A percentile compares a stretch with the other conserved stretches of the same genome.
These are phyloP conservation scores for Limosa lapponica DNA, from an alignment of 2,797 vertebrate species.

Conservation along the genomic window DNA sequence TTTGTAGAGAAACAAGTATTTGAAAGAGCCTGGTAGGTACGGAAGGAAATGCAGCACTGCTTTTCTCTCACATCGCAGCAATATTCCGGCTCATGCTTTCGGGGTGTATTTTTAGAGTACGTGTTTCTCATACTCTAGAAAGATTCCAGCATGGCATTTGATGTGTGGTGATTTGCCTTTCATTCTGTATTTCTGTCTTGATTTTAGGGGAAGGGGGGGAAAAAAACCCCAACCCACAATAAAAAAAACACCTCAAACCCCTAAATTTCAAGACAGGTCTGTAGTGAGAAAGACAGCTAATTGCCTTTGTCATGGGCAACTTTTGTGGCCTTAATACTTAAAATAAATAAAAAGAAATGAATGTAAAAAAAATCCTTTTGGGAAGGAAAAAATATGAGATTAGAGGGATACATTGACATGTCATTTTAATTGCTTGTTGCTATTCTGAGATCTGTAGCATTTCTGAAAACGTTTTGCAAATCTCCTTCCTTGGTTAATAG, in stretches of 20 bases:
- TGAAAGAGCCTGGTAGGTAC: conserved; percentile 68
- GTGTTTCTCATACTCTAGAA: conserved; percentile 56
- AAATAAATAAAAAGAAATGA: background rate
- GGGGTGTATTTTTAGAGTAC: conserved; percentile 72
- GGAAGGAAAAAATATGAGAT: background rate
- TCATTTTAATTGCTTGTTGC: background rate
- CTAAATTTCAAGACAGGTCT: background rate
- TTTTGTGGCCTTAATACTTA: background rate
- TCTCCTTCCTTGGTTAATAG: background rate
- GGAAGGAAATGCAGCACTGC: conserved; percentile 77
- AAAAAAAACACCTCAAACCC: background rate
- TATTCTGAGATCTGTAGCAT: background rate
- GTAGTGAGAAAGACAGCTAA: background rate
- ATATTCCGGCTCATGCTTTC: conserved; percentile 73
- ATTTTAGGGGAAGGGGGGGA: background rate
- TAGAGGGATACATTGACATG: background rate
- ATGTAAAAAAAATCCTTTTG: background rate
- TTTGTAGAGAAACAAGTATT: conserved; percentile 77
- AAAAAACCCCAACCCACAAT: background rate
- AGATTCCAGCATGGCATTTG: conserved; percentile 29
- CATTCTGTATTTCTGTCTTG: background rate
- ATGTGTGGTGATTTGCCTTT: background rate
- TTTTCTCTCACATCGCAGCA: conserved; percentile 69
- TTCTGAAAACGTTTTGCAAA: background rate
- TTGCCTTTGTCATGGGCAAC: background rate